Conservation (phyloP, 2,888 invertebrate genomes). For the Ophion costatus region DNA sequence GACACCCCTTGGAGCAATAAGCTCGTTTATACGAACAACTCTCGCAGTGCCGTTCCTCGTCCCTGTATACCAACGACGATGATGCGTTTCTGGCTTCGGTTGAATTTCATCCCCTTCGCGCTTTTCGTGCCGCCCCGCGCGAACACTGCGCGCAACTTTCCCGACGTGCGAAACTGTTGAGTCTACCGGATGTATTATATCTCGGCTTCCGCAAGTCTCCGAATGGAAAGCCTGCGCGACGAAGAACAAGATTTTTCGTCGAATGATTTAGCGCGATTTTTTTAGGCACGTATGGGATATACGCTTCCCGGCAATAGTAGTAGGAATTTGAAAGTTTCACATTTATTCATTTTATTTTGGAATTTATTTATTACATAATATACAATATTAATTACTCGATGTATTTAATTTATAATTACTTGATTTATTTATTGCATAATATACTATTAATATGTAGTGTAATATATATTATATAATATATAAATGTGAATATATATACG, state of each 20-base stretch:
- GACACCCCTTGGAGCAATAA: neutral
- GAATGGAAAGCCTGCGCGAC: neutral
- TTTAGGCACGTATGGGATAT: too few species aligned
- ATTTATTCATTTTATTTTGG: too few species aligned
- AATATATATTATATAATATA: too few species aligned
- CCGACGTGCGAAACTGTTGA: neutral
- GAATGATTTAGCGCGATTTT: neutral
- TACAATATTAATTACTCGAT: too few species aligned
- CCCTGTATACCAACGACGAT: neutral
- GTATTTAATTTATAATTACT: too few species aligned
- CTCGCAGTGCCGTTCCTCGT: neutral
- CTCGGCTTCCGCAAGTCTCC: neutral
- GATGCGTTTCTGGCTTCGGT: neutral
- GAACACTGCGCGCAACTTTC: neutral
- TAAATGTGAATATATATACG: too few species aligned
- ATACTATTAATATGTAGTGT: too few species aligned
- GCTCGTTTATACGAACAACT: neutral
- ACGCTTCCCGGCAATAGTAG: too few species aligned
- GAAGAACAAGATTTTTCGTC: neutral
- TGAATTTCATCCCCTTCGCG: constrained; percentile 16
- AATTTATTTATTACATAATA: too few species aligned
- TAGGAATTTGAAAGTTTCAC: too few species aligned
- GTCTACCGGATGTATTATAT: neutral
- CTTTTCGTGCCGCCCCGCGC: neutral
- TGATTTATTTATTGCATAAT: too few species aligned